Conservation (phyloP, 1,140 invertebrate species). For the Brachionus calyciflorus region DNA sequence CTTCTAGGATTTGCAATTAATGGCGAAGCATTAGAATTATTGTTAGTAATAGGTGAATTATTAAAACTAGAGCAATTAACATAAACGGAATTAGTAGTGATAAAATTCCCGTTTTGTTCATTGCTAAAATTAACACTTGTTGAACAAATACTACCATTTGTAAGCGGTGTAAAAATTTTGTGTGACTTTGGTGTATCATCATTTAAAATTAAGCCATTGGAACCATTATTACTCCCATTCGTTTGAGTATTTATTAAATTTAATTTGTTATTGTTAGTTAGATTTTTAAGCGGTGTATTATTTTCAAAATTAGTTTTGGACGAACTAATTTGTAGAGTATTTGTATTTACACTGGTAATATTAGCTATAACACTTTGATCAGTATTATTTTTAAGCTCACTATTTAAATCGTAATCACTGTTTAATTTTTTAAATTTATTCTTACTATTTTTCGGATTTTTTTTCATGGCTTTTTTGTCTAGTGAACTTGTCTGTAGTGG, state of each 20-base stretch:
- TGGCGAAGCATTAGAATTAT: slow-evolving; percentile 2
- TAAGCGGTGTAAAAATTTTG: not conserved
- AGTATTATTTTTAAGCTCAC: not conserved
- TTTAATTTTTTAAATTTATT: slow-evolving; percentile 29
- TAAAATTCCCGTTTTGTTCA: not conserved
- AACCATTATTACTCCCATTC: not conserved
- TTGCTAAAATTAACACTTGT: too few relatives aligned
- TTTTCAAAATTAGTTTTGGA: not conserved
- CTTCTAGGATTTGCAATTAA: slow-evolving; percentile 14
- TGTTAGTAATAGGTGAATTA: slow-evolving; percentile 11
- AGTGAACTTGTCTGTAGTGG: slow-evolving; percentile 16
- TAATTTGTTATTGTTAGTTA: slow-evolving; percentile 32
- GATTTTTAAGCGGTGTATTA: slow-evolving; percentile 25
- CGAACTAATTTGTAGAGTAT: not conserved
- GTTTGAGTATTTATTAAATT: not conserved
- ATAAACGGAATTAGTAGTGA: not conserved
- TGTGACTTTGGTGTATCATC: not conserved
- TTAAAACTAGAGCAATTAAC: slow-evolving; percentile 7
- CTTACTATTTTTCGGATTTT: slow-evolving; percentile 23
- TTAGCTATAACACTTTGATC: not conserved
- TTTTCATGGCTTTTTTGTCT: slow-evolving; percentile 30
- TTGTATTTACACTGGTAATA: slow-evolving; percentile 2
- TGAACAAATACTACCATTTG: not conserved
- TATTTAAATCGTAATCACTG: not conserved
- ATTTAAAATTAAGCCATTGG: not conserved